Base-by-base conservation (phyloP, 2,888 invertebrate species). In the Drosophila merina region DNA sequence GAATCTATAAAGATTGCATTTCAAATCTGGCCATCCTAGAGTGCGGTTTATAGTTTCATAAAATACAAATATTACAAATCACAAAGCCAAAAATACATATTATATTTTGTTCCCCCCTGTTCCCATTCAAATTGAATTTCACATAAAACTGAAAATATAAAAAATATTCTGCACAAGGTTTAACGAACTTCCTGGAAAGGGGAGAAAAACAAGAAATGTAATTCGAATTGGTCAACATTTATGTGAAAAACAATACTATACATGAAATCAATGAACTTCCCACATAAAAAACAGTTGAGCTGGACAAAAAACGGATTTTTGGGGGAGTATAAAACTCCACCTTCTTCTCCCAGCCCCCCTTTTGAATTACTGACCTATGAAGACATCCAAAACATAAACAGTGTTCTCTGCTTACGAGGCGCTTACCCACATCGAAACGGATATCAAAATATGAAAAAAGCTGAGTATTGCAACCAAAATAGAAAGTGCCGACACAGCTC, bases 341-440 rank as follows among this genome's bases (percentile, higher is more conserved):
- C 62, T 72, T 56, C 76, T 60, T 62, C 59, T 38, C n/a, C 25
- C 38, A 56, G 45, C 38, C 72, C 67, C 68, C 66, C 55, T 8
- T 42, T 42, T 42, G 20, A 69, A 72, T 50, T 74, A 86, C 82
- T 86, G 82, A 82, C 82, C 82, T 82, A 86, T 79, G 78, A 72
- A 59, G 76, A 62, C 42, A 14, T 14, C 8, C 8, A 59, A 75
- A 79, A 76, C 67, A 62, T 69, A 79, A 77, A 77, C 56, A 54
- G 64, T 50, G 28, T 28, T 45, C 45, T 50, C 62, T 72, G 79
- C 68, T 78, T 62, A 57, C 49, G 42, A 9, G 31, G 59, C 48
- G 54, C 51, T 33, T 51, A 33, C 20, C 20, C 28, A 36, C 50
- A 60, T 64, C 28, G 42, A 40, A 10, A 25, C 7, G 38, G 20